Evolutionary conservation across 2,888 invertebrate genomes (phyloP).

Genomic region (Pseudococcus viburni): DNA sequence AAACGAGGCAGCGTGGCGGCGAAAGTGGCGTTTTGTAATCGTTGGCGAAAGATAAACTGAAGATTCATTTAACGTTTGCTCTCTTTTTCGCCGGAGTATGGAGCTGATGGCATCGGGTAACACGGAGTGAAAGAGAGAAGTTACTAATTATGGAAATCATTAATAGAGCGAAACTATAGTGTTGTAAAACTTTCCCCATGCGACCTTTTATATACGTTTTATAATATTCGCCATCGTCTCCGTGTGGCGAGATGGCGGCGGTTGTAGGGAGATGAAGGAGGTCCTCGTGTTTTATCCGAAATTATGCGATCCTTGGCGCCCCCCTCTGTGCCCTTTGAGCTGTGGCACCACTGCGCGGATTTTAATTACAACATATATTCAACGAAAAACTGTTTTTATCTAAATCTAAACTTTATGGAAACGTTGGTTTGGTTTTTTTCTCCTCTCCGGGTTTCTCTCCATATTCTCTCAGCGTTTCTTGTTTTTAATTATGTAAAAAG

Average conservation of each 20-base stretch:
- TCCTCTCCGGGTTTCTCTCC: not conserved
- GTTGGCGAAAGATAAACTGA: conserved; percentile 40
- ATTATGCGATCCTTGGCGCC: not conserved
- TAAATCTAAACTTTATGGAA: conserved; percentile 17
- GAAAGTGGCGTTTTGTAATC: conserved; percentile 24
- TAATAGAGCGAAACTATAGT: conserved; percentile 42
- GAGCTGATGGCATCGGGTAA: not conserved
- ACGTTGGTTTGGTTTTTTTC: conserved; percentile 11
- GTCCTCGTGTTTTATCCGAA: conserved; percentile 3
- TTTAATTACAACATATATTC: conserved; percentile 35
- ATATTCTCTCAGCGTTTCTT: not conserved
- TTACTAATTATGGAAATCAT: conserved; percentile 48
- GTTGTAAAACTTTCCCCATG: conserved; percentile 46
- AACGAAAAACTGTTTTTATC: conserved; percentile 42
- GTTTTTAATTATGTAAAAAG: conserved; percentile 46
- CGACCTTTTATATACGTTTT: conserved; percentile 38
- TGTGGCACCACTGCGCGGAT: not conserved
- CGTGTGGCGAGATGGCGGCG: not conserved
- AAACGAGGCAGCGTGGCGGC: not conserved
- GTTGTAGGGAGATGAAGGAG: not conserved
- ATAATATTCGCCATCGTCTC: not conserved
- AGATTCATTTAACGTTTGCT: conserved; percentile 39
- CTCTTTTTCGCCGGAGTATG: not conserved
- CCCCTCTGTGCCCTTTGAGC: not conserved
- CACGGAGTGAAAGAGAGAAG: not conserved